Base-by-base conservation (phyloP, 1,140 invertebrate species). In the Polyergus mexicanus region DNA sequence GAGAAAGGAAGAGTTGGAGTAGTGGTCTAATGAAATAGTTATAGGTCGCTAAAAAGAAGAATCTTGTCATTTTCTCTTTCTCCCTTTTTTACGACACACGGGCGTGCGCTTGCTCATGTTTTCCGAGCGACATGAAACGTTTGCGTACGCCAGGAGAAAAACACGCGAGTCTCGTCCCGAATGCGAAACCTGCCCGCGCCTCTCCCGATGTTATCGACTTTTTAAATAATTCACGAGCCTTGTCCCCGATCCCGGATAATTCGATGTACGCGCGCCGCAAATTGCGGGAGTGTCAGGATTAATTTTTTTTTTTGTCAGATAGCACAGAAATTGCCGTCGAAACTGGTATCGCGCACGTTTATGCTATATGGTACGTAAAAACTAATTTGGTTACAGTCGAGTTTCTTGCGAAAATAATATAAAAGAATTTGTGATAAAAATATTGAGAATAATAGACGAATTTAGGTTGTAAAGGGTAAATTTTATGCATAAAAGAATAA, bases 171-270 rank as follows among this genome's bases (percentile, higher is more conserved):
- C 32, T 76, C 71, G 81, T 77, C 62, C 47, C 72, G 72, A 54
- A 84, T 75, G 69, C 56, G 69, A 84, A 76, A 84, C 78, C 11
- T 13, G 16, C 38, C 38, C 19, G 58, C 28, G 63, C 44, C 25
- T 28, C 72, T 77, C 72, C 2, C 41, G 58, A 51, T 65, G 60
- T 38, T 77, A 84, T 84, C 60, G 81, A 77, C 72, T 77, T 84
- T 63, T 84, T 77, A 74, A 83, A 83, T 83, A 83, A 83, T 83
- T 83, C 78, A 83, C 78, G 25, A 83, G 38, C 38, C 78, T 83
- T n/a, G 19, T 56, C 19, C 25, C 7, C 68, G 68, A 83, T 72
- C 38, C 38, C 54, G 25, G 54, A 60, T 83, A 74, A 83, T 83
- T 83, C 68, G 54, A 54, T 25, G 28, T 72, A 72, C 38, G 54